A percentile compares a stretch with the other conserved stretches of the same genome.
phyloP scores from a whole-genome alignment of 2,113 vertebrate species.

The Procavia capensis region DNA sequence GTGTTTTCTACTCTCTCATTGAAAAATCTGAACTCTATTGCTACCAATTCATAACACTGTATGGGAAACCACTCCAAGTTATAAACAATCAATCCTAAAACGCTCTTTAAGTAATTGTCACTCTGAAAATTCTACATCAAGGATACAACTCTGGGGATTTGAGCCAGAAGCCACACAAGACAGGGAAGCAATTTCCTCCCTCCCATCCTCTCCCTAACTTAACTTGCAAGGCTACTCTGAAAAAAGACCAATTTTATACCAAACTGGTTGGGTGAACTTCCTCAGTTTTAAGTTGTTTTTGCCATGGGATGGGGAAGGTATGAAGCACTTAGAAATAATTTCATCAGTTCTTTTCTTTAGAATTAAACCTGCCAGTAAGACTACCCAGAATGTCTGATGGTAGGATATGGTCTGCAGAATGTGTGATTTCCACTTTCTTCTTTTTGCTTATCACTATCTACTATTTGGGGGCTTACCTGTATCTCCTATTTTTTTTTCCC shows the following conservation, averaged over 20 bases:
- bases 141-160: neutral
- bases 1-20: neutral
- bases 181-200: neutral
- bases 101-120: neutral
- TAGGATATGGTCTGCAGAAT: neutral
- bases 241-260: neutral
- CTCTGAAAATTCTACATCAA: neutral
- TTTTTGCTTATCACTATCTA: neutral
- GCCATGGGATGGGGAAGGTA: neutral
- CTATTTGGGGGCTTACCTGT: constrained; percentile 18
- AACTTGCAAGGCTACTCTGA: neutral
- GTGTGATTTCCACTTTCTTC: neutral
- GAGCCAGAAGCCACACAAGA: neutral
- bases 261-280: neutral
- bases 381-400: neutral
- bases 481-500: constrained; percentile 32
- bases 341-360: constrained; percentile 15
- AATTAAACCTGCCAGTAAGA: neutral
- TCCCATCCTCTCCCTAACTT: neutral
- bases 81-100: neutral
- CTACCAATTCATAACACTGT: neutral
- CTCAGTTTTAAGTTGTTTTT: neutral
- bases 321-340: neutral
- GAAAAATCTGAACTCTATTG: neutral
- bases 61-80: neutral